Base-by-base conservation (phyloP, 2,888 invertebrate genomes). In the Prionchulus punctatus region DNA sequence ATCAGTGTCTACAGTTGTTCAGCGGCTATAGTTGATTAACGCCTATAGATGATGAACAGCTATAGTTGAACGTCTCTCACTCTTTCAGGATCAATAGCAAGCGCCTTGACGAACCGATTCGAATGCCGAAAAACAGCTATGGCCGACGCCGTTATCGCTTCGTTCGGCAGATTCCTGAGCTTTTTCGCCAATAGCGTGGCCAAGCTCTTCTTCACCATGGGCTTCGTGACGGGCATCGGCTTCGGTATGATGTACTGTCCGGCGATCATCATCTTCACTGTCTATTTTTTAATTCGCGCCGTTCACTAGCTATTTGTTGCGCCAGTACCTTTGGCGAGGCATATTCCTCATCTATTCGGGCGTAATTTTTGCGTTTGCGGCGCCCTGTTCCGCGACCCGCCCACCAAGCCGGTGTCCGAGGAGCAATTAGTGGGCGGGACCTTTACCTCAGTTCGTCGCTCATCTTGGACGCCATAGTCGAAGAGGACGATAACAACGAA, bases 241-340 rank as follows among this genome's bases (percentile, higher is more conserved):
- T 88, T 96, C 66, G 96, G 96, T 1, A 79, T 98, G 61, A 91
- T 98, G 69, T 98, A 96, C 72, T 78, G 98, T 56, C 96, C 98
- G 0, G 92, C 96, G 52, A 94, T 98, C 63, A 94, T 98, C 55
- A 88, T 88, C 71, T 94, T 98, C 30, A 89, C 91, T 1, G 86
- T 86, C 63, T 98, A 96, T 78, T 98, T 84, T 91, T 71, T 73
- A 91, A n/a, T 86, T 96, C 71, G 87, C 92, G 1, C 75, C 75
- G 1, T 58, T 76, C 1, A 69, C 70, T 1, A 66, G 71, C 54
- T 62, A 65, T 30, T 76, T 92, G 27, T 69, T 91, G 48, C 69
- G 75, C 0, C 73, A 74, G 48, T 88, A 81, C 64, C 83, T 84
- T 36, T 94, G 92, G 91, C 80, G 86, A 61, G 84, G 85, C 12